phyloP scores from a whole-genome alignment of 30 jellyfish, hydroid and myxozoan species.

The Mastigias papua region DNA sequence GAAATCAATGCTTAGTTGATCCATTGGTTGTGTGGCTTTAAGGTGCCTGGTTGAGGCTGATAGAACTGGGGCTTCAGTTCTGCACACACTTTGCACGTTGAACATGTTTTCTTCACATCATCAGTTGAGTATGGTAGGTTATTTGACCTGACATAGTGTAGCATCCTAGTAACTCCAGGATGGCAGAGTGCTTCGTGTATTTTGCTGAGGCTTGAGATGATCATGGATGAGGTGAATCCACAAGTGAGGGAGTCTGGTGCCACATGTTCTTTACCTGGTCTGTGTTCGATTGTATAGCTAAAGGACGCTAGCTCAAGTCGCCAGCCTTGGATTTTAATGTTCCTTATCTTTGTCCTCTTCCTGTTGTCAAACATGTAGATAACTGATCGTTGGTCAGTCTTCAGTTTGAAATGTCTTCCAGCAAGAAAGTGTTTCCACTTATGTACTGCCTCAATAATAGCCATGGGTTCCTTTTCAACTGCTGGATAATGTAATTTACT shows the following conservation, averaged over 20 bases:
- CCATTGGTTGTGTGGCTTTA: conserved; percentile 68
- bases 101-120: conserved; percentile 46
- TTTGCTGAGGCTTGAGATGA: conserved; percentile 21
- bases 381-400: conserved; percentile 77
- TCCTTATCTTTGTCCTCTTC: conserved; percentile 41
- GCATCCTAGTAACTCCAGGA: conserved; percentile 76
- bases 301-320: conserved; percentile 42
- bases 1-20: conserved; percentile 51
- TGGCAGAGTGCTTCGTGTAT: conserved; percentile 61
- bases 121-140: conserved; percentile 61
- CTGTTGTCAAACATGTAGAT: conserved; percentile 70
- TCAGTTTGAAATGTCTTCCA: conserved; percentile 57
- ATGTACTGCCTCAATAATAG: neutral
- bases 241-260: conserved; percentile 57
- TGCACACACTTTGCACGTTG: conserved; percentile 47
- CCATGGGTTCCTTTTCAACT: conserved; percentile 24
- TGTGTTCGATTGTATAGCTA: conserved; percentile 20
- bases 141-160: conserved; percentile 55
- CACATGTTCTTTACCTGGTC: conserved; percentile 59
- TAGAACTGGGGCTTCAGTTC: conserved; percentile 57
- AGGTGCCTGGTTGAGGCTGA: conserved; percentile 16
- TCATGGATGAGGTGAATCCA: conserved; percentile 2
- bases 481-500: neutral
- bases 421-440: conserved; percentile 66
- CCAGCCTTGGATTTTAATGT: conserved; percentile 68